phyloP scores from a whole-genome alignment of 2,797 vertebrate genomes.

The Muraenolepis orangiensis region DNA sequence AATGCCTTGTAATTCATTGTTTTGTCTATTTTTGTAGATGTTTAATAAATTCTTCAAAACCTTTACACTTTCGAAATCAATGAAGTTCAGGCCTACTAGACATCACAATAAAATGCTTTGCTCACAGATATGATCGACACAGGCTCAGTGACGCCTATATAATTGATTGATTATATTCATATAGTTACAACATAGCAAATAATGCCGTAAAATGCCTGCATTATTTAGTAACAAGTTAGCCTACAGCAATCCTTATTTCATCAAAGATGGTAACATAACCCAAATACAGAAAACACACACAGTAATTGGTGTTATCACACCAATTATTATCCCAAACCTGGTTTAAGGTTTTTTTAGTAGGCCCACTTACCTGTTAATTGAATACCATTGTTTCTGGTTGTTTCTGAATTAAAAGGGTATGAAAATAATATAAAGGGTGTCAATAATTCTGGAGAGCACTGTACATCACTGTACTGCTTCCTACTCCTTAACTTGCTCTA shows the following conservation, averaged over 20 bases:
- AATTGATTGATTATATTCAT: not conserved
- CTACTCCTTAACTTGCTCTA: no score
- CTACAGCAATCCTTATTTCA: not conserved
- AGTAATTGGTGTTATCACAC: no score
- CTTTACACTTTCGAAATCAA: slow-evolving; percentile 71
- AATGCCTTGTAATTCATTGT: slow-evolving; percentile 63
- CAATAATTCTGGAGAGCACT: no score
- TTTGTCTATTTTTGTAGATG: slow-evolving; percentile 80
- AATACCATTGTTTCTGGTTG: no score
- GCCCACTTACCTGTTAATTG: no score
- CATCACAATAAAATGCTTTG: not conserved
- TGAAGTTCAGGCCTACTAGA: not conserved
- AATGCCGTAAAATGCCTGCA: not conserved
- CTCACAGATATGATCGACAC: not conserved
- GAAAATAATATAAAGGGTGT: no score
- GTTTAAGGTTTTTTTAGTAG: no score
- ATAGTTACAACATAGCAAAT: not conserved
- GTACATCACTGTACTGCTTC: no score
- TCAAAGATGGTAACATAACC: not conserved
- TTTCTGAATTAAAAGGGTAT: no score
- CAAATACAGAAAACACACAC: not conserved
- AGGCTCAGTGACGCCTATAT: not conserved
- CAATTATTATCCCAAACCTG: no score
- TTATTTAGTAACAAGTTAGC: not conserved
- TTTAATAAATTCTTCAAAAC: slow-evolving; percentile 72